Conservation (phyloP, 2,113 vertebrate genomes). For the Dinomys branickii region DNA sequence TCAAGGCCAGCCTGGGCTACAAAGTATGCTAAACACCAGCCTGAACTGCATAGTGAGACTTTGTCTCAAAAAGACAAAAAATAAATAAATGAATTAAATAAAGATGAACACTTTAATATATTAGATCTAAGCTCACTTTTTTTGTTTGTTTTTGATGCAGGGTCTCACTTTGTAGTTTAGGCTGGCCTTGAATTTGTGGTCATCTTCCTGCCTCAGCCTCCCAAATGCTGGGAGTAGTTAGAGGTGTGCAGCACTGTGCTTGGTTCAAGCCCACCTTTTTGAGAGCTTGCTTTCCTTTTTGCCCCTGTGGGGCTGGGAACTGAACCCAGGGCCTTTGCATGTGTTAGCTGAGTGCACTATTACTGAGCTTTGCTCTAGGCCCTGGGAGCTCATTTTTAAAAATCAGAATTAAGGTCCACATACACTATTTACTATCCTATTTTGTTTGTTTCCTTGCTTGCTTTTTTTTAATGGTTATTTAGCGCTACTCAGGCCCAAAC, state of each 20-base stretch:
- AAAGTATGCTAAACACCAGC: too few relatives aligned
- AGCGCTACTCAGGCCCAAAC: neutral
- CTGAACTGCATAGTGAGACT: too few relatives aligned
- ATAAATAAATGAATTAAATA: neutral
- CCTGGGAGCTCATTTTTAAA: neutral
- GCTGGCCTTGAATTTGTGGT: neutral
- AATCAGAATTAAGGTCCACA: neutral
- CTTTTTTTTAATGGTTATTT: constrained; percentile 2
- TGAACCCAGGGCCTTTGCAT: neutral
- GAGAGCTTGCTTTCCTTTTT: neutral
- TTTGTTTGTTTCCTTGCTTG: constrained; percentile 22
- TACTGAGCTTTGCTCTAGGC: neutral
- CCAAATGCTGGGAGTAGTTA: neutral
- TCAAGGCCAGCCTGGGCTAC: too few relatives aligned
- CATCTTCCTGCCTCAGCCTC: neutral
- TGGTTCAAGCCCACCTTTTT: neutral
- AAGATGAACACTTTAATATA: constrained; percentile 52
- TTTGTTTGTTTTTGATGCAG: neutral
- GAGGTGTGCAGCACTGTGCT: neutral
- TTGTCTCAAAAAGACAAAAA: too few relatives aligned
- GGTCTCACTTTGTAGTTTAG: neutral
- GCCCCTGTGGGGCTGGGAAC: neutral
- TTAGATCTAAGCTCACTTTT: neutral
- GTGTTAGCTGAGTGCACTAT: neutral
- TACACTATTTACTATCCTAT: neutral